Evolutionary conservation across 1,140 invertebrate species (phyloP).

Genomic region (Carcinoscorpius rotundicauda): DNA sequence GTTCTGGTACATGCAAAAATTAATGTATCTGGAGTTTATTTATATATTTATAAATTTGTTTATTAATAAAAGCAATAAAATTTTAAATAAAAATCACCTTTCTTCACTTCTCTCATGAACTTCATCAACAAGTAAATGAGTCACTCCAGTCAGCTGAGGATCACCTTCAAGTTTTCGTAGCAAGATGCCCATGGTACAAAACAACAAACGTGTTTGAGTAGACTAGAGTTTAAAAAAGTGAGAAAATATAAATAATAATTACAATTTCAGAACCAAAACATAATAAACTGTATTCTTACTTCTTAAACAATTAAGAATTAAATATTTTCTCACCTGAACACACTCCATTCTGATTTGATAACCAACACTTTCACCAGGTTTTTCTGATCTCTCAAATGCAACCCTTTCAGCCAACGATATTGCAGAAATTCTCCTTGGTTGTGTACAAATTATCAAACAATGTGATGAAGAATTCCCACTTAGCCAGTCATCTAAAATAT

Average conservation of each 20-base stretch:
- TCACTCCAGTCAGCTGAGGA: conserved; percentile 47
- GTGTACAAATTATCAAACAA: conserved; percentile 79
- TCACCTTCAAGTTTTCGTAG: conserved; percentile 48
- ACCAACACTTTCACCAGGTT: conserved; percentile 57
- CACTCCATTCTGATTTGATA: conserved; percentile 59
- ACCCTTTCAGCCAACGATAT: conserved; percentile 65
- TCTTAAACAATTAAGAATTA: no score
- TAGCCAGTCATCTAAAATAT: conserved; percentile 78
- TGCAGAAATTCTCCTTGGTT: conserved; percentile 79
- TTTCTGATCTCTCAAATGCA: conserved; percentile 72
- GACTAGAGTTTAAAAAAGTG: not conserved
- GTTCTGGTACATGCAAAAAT: no score
- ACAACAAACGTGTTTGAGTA: conserved; percentile 52
- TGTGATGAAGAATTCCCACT: conserved; percentile 39
- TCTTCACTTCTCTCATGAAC: conserved; percentile 74
- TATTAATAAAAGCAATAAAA: no score
- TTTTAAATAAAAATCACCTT: no score
- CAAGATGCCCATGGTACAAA: conserved; percentile 64
- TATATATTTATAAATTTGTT: no score
- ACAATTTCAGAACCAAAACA: no score
- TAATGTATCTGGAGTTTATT: no score
- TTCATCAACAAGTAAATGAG: conserved; percentile 89
- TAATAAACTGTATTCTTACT: conserved; percentile 57
- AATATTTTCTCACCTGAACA: conserved; percentile 37
- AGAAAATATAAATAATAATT: no score